These are phyloP conservation scores for Pollachius pollachius DNA, from an alignment of 2,113 vertebrate genomes.

Conservation along the genomic window DNA sequence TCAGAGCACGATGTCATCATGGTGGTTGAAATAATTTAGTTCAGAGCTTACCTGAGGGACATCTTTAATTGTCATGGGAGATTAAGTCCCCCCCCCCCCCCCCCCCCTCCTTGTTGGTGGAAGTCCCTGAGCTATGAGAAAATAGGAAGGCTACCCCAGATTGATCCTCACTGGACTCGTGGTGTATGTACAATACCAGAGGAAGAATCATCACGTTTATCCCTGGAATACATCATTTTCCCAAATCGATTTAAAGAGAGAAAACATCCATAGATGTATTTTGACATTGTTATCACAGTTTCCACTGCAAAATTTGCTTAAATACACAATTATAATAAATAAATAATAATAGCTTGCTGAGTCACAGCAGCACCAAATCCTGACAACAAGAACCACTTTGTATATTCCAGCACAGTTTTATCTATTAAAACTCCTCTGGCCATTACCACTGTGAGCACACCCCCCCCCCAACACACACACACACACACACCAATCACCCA, in stretches of 20 bases:
- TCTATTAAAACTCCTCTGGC: conserved; percentile 32
- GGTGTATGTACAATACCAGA: background rate
- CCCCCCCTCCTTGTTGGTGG: conserved; percentile 23
- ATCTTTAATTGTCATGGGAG: conserved; percentile 37
- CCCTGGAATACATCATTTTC: no score
- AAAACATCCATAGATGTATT: no score
- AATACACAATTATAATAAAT: conserved; percentile 24
- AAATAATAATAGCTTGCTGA: conserved; percentile 32
- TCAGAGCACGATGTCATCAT: no score
- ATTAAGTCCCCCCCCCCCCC: conserved; percentile 39
- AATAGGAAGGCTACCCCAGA: background rate
- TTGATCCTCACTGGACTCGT: background rate
- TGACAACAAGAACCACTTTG: conserved; percentile 50
- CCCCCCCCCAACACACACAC: conserved; percentile 34
- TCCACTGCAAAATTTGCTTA: conserved; percentile 5
- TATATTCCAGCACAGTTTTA: conserved; percentile 35
- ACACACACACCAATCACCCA: conserved; percentile 41
- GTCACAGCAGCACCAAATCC: conserved; percentile 28
- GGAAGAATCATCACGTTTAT: no score
- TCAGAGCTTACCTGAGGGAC: conserved; percentile 18
- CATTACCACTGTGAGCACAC: conserved; percentile 32
- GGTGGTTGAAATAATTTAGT: conserved; percentile 3
- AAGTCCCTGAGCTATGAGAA: conserved; percentile 5
- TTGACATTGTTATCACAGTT: no score
- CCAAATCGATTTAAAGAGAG: no score